Base-by-base conservation (phyloP, 1,140 invertebrate species). In the Anastrepha obliqua region DNA sequence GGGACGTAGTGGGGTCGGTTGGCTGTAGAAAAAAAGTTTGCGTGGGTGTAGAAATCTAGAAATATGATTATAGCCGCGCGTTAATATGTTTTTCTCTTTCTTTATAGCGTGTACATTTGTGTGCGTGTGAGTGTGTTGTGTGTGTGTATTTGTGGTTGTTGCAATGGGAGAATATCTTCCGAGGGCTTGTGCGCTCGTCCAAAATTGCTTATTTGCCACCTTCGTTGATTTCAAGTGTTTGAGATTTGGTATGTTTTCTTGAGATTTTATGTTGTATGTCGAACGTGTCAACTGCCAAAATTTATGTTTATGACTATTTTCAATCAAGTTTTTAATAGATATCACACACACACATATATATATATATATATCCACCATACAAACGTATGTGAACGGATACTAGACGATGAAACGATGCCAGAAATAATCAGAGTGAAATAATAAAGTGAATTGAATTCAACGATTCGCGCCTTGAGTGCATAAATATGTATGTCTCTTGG, bases 241-340 rank as follows among this genome's bases (percentile, higher is more conserved):
- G 74, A 81, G 44, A n/a, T 81, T 51, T 58, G 17, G 17, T 20
- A 20, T 81, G 51, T 55, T 55, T 81, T 81, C 17, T 51, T 81
- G 47, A 55, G n/a, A 81, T n/a, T 81, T 55, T 81, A 81, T 81
- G 47, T 29, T 17, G 47, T 55, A 47, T 81, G 74, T 55, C 74
- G 47, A 81, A 81, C 44, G 11, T 81, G 47, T 55, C 44, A 81
- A 81, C 74, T 20, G 74, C 47, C 74, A 13, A 81, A 81, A 81
- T 81, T 81, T 81, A 81, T 81, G 74, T 81, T 81, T 55, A 81
- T 81, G 74, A 55, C 74, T 81, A 81, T 81, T 81, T 81, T 81
- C 44, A 81, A 81, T 81, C 74, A 81, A 81, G 74, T 11, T 81
- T 81, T 81, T 81, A 55, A 47, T 81, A 81, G 74, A 81, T 81